Evolutionary conservation across 2,113 vertebrate species (phyloP), one percentile per base, ranked within the genome.

Genomic region (Calonectris borealis): DNA sequence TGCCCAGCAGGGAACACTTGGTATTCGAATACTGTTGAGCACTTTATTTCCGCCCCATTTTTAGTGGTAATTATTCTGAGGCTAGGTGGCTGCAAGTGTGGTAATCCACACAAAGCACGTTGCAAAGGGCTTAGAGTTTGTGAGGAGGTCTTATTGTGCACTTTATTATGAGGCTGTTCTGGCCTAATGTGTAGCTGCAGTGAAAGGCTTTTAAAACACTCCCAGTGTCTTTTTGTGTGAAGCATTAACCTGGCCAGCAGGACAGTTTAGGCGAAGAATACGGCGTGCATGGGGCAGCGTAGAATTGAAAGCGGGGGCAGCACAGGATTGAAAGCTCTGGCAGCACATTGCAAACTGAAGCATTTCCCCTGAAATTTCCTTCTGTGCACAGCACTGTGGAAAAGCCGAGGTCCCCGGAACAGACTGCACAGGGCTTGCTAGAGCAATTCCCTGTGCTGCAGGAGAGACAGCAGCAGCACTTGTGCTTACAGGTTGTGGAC

Each of bases 181-280:
- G 84, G 78, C 83, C 70, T 90, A 76, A 87, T 61, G 90, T 78
- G 87, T 76, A 80, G 69, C 44, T 93, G 69, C 72, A 94, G 54
- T 93, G 95, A 97, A 98, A 95, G 78, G 91, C 88, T 96, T 97
- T 97, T 94, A 78, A 97, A 97, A 79, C 14, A 42, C 57, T 93
- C 84, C 32, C 75, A 83, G 57, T 69, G n/a, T 80, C 75, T 80
- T 89, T 94, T 95, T 81, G 60, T 93, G 87, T 73, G 93, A 93
- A 96, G 55, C 46, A 40, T 91, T 97, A 94, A 96, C 82, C 95
- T 95, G 84, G 87, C 89, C 78, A 75, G 89, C 80, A 64, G 71
- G 60, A 90, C 27, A 51, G 87, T 86, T 95, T 73, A 80, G 86
- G 22, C 40, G 60, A 91, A 87, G 66, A 92, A 81, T 86, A 80